phyloP scores from a whole-genome alignment of 2,113 vertebrate species.

The Amphiprion percula region DNA sequence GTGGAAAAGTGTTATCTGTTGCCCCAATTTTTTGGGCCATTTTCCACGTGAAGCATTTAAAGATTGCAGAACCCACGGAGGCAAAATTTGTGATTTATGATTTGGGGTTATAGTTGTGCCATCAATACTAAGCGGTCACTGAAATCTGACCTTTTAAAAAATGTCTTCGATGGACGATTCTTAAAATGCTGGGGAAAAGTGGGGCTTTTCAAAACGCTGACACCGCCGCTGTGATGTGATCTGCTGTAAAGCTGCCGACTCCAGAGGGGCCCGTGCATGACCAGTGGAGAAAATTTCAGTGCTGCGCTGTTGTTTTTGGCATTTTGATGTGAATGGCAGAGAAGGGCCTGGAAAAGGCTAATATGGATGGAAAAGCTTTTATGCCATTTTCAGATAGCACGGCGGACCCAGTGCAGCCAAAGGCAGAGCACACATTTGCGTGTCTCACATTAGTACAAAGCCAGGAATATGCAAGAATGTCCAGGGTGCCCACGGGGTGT shows the following conservation, averaged over 20 bases:
- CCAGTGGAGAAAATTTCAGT: conserved; percentile 5
- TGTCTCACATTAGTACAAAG: conserved; percentile 51
- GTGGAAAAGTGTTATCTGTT: not conserved
- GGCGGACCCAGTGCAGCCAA: conserved; percentile 42
- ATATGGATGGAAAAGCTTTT: conserved; percentile 43
- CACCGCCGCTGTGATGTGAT: conserved; percentile 43
- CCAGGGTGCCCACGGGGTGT: conserved; percentile 62
- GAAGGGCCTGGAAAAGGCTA: conserved; percentile 26
- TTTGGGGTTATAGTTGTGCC: not conserved
- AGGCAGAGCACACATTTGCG: conserved; percentile 42
- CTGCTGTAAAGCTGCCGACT: conserved; percentile 37
- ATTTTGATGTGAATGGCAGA: conserved; percentile 48
- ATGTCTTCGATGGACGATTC: conserved; percentile 7
- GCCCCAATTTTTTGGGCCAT: not conserved
- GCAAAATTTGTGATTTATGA: not conserved
- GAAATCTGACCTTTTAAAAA: conserved; percentile 17
- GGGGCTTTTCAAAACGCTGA: conserved; percentile 34
- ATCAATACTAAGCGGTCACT: conserved; percentile 3
- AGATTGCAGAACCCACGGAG: not conserved
- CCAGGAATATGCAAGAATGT: conserved; percentile 71
- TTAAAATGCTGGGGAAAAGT: conserved; percentile 12
- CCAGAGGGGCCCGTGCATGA: not conserved
- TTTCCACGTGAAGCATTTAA: not conserved
- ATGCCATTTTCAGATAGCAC: conserved; percentile 40
- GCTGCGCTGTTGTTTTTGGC: conserved; percentile 45